phyloP scores from a whole-genome alignment of 2,888 invertebrate genomes.

The Nemotelus nigrinus region DNA sequence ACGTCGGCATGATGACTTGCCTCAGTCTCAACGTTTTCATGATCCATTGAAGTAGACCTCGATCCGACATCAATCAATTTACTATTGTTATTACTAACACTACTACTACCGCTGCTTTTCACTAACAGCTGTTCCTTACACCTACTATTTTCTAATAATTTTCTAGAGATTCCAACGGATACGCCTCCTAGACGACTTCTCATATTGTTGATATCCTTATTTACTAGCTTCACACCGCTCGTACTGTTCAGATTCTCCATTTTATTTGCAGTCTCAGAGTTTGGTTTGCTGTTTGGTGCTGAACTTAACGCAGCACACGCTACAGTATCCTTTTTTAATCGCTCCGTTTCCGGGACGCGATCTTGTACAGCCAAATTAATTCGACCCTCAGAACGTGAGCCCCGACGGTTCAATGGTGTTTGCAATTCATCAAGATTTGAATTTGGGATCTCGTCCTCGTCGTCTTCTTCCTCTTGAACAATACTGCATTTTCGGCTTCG shows the following conservation, averaged over 20 bases:
- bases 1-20: not conserved
- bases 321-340: slow-evolving; percentile 69
- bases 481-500: slow-evolving; percentile 89
- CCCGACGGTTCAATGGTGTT: slow-evolving; percentile 71
- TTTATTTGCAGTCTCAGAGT: slow-evolving; percentile 22
- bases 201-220: slow-evolving; percentile 50
- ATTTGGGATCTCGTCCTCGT: slow-evolving; percentile 70
- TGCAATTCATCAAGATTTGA: slow-evolving; percentile 69
- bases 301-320: not conserved
- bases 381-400: slow-evolving; percentile 83
- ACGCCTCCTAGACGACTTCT: slow-evolving; percentile 50
- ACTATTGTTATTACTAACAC: not conserved
- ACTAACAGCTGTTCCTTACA: not conserved
- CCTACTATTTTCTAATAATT: slow-evolving; percentile 32
- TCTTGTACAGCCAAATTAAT: slow-evolving; percentile 77
- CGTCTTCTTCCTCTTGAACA: slow-evolving; percentile 87
- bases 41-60: slow-evolving; percentile 50
- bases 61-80: slow-evolving; percentile 29
- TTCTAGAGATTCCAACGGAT: slow-evolving; percentile 40
- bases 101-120: not conserved
- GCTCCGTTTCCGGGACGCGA: slow-evolving; percentile 69
- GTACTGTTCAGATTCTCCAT: slow-evolving; percentile 38
- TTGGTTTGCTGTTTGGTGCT: not conserved
- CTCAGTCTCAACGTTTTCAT: slow-evolving; percentile 19
- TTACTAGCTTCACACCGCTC: slow-evolving; percentile 51